Percentiles rank a stretch among this genome's conserved stretches.
Evolutionary conservation across 2,888 invertebrate species (phyloP).

Genomic region (Macropis europaea): DNA sequence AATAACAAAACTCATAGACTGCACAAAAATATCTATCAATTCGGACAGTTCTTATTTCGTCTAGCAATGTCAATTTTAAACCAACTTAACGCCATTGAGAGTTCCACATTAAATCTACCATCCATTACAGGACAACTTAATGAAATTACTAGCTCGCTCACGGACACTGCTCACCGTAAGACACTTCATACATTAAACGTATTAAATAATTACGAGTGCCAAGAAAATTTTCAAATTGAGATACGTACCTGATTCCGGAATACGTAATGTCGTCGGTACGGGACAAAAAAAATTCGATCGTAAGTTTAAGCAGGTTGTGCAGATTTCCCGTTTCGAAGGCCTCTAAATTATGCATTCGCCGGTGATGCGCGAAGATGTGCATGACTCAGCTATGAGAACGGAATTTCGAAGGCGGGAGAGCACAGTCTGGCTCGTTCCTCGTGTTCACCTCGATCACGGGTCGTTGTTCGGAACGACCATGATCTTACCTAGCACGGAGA

Average conservation of each 20-base stretch:
- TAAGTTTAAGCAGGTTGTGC: background rate
- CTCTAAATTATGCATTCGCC: conserved; percentile 37
- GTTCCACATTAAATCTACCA: too few relatives aligned
- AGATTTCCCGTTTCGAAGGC: background rate
- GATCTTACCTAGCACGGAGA: conserved; percentile 29
- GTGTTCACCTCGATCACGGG: conserved; percentile 43
- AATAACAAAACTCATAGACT: too few relatives aligned
- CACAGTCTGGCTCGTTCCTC: conserved; percentile 18
- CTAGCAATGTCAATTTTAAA: too few relatives aligned
- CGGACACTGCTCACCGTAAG: too few relatives aligned
- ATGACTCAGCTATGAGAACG: background rate
- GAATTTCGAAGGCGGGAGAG: conserved; percentile 30
- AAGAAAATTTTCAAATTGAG: too few relatives aligned
- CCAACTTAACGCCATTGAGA: too few relatives aligned
- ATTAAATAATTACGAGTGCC: too few relatives aligned
- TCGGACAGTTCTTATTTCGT: too few relatives aligned
- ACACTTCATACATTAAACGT: too few relatives aligned
- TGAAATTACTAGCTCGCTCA: too few relatives aligned
- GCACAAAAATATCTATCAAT: too few relatives aligned
- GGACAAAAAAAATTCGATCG: background rate
- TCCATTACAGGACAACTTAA: too few relatives aligned
- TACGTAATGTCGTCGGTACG: background rate
- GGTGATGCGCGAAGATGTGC: background rate
- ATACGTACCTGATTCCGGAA: background rate
- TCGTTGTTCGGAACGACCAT: conserved; percentile 20